Base-by-base conservation (phyloP, 2,113 vertebrate genomes). In the Symphodus melops region DNA sequence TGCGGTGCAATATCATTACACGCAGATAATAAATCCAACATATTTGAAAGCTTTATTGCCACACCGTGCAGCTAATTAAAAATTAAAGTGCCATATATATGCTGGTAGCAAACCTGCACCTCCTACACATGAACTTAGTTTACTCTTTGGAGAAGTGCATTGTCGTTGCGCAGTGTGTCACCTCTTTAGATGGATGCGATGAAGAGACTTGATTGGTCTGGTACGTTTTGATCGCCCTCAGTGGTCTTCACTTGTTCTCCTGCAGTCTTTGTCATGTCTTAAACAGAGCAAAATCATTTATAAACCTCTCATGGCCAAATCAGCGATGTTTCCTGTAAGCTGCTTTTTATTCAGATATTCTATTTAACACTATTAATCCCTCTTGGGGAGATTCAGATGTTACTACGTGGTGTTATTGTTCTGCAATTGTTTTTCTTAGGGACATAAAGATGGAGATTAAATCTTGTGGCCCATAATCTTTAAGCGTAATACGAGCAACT, bases 41-140 rank as follows among this genome's bases (percentile, higher is more conserved):
- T 20, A 25, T 8, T 57, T 66, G 85, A 86, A 79, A 72, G 58
- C 33, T 86, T 89, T 81, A 90, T 75, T 81, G 64, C 21, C 10
- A 3, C 75, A 71, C 64, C 49, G 20, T 75, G 78, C 42, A 36
- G 75, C 81, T 87, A 64, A 86, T 90, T 85, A 67, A 53, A 33
- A 87, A 88, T 83, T 73, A 78, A 81, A 57, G 51, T 52, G 64
- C 68, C 69, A 81, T 88, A 73, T 60, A 78, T 83, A 79, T 64
- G 78, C 77, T 70, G 8, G 28, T 48, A 44, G 74, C 51, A 51
- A 82, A 69, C 21, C 68, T 72, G 63, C 19, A 3, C 59, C 77
- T 79, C 81, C 74, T 75, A 78, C 79, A 79, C 71, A 72, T 48
- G 65, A 67, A 65, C 57, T 44, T 42, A 12, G 69, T 81, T 71